Evolutionary conservation across 2,113 vertebrate species (phyloP).

Genomic region (Tor tambroides): DNA sequence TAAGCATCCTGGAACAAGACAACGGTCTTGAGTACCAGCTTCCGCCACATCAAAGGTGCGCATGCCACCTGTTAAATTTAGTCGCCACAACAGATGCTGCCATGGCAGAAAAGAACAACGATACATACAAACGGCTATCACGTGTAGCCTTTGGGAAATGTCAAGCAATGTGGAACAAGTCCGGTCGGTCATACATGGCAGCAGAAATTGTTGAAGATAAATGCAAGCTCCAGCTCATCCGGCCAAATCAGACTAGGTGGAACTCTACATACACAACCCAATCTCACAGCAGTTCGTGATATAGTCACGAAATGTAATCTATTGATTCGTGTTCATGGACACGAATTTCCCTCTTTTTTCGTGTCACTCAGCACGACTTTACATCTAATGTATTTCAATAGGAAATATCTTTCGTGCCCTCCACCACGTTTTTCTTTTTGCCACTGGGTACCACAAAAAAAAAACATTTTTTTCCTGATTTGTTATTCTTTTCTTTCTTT

Average conservation of each 20-base stretch:
- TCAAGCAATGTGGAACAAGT: conserved; percentile 48
- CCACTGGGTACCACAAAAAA: too few species aligned
- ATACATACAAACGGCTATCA: conserved; percentile 37
- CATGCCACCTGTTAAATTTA: conserved; percentile 55
- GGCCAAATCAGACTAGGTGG: conserved; percentile 43
- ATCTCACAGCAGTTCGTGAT: too few species aligned
- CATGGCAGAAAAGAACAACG: conserved; percentile 45
- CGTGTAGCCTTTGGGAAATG: conserved; percentile 47
- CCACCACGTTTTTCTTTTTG: too few species aligned
- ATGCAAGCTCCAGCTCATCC: conserved; percentile 50
- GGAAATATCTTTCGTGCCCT: too few species aligned
- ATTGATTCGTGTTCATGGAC: too few species aligned
- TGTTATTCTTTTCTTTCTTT: too few species aligned
- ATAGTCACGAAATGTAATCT: too few species aligned
- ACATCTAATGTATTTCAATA: too few species aligned
- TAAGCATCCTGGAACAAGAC: conserved; percentile 52
- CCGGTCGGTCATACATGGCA: conserved; percentile 42
- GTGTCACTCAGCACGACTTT: too few species aligned
- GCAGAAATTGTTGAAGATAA: conserved; percentile 53
- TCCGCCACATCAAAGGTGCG: conserved; percentile 52
- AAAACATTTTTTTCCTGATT: too few species aligned
- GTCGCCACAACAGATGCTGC: conserved; percentile 37
- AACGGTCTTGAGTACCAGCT: conserved; percentile 49
- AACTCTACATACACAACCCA: too few species aligned
- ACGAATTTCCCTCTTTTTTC: too few species aligned